A percentile compares a stretch with the other conserved stretches of the same genome.
Evolutionary conservation across 2,888 invertebrate species (phyloP).

Genomic region (Sphinx pinastri): DNA sequence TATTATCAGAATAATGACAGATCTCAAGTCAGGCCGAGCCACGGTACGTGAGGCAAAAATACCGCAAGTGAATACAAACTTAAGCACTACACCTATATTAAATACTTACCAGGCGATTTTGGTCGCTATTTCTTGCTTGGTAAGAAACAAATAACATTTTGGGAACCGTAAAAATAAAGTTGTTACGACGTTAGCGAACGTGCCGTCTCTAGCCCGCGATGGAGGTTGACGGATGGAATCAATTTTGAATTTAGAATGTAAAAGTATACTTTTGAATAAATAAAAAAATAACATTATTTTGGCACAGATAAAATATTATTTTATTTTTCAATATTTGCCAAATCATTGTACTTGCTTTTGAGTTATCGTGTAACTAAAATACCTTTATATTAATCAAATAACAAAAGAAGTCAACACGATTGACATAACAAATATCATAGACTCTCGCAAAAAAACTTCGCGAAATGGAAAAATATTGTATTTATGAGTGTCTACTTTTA

Average conservation of each 20-base stretch:
- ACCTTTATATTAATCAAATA: neutral
- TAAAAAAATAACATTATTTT: conserved; percentile 11
- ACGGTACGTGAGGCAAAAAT: conserved; percentile 75
- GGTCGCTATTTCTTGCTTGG: neutral
- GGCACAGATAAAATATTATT: conserved; percentile 10
- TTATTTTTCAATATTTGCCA: neutral
- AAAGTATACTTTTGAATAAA: conserved; percentile 2
- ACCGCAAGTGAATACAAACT: conserved; percentile 52
- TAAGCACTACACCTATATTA: neutral
- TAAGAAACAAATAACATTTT: conserved; percentile 7
- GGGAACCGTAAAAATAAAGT: neutral
- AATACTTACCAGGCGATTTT: conserved; percentile 24
- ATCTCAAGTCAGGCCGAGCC: conserved; percentile 57
- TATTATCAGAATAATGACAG: conserved; percentile 83
- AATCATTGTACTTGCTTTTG: too few relatives aligned
- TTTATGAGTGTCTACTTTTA: neutral
- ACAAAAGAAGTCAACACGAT: neutral
- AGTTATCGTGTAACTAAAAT: conserved; percentile 1
- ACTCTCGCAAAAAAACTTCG: neutral
- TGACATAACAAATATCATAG: neutral
- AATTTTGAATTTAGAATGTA: conserved; percentile 29
- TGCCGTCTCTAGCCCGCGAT: conserved; percentile 29
- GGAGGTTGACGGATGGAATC: conserved; percentile 30
- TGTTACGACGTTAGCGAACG: conserved; percentile 28
- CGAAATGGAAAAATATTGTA: neutral